Evolutionary conservation across 2,797 vertebrate genomes (phyloP), one percentile per base, ranked within the genome.

Genomic region (Acropternis orthonyx): DNA sequence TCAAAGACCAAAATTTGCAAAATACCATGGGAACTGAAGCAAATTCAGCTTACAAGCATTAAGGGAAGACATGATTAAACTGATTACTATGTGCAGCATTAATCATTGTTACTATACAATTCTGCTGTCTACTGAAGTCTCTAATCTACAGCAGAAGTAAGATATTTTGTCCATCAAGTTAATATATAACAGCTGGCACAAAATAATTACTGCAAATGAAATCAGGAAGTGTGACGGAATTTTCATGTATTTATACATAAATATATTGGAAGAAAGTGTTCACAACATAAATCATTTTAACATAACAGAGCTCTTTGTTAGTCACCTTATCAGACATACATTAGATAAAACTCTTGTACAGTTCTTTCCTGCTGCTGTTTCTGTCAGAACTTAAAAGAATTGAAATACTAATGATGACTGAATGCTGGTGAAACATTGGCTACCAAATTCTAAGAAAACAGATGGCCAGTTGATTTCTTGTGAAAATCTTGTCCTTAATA

Each of bases 1-100:
- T 90, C 82, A 90, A 94, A 95, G 91, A 71, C 17, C 48, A 84
- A 92, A 46, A 89, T 84, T 93, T 91, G 83, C 73, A 91, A 87
- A 95, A 90, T 67, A 93, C 90, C 84, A 88, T 28, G 63, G 90
- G 85, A 86, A 76, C 24, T 92, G 76, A 92, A 86, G 59, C 41
- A 74, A 86, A 75, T 88, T 88, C 67, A 76, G 46, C 58, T 91
- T 91, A 72, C 41, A 84, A 62, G 63, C 74, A 76, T 88, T 92
- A 93, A 88, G 71, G 18, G 74, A 93, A 94, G 89, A 93, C 34
- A 41, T 49, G 86, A 97, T 94, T 93, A 95, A 93, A 93, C 34
- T 61, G 88, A 95, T 92, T 93, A 88, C 1, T 16, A 71, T 79
- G 63, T 2, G 0, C 34, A 78, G 52, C 59, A 76, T 95, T 89